phyloP scores from a whole-genome alignment of 2,888 invertebrate genomes.

The Synergus gifuensis region DNA sequence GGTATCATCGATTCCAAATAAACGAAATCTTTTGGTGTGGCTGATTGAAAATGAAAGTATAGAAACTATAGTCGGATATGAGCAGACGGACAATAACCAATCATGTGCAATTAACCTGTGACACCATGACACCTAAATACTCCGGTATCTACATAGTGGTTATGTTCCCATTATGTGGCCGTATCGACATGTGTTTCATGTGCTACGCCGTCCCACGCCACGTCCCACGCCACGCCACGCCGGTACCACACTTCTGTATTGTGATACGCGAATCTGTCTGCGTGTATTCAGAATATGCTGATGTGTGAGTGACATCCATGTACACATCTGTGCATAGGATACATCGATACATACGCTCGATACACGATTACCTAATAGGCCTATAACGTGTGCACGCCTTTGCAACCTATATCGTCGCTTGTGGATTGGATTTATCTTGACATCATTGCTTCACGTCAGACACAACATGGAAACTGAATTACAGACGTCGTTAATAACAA shows the following conservation, averaged over 20 bases:
- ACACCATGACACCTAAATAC: slow-evolving; percentile 76
- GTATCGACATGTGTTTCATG: slow-evolving; percentile 76
- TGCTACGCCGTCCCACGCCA: slow-evolving; percentile 51
- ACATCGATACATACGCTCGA: slow-evolving; percentile 52
- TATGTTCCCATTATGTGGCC: slow-evolving; percentile 77
- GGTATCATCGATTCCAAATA: slow-evolving; percentile 6
- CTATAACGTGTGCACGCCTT: slow-evolving; percentile 50
- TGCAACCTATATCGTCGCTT: slow-evolving; percentile 34
- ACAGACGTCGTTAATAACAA: slow-evolving; percentile 35
- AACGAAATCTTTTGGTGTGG: slow-evolving; percentile 23
- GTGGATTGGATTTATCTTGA: slow-evolving; percentile 42
- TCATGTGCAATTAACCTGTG: slow-evolving; percentile 76
- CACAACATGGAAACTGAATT: slow-evolving; percentile 38
- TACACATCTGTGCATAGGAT: slow-evolving; percentile 3
- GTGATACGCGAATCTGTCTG: slow-evolving; percentile 46
- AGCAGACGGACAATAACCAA: slow-evolving; percentile 74
- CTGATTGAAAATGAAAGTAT: slow-evolving; percentile 66
- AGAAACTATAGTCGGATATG: slow-evolving; percentile 51
- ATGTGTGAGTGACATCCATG: not conserved
- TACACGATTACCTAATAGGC: slow-evolving; percentile 67
- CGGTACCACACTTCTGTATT: slow-evolving; percentile 61
- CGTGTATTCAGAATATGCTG: slow-evolving; percentile 17
- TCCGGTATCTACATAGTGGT: slow-evolving; percentile 67
- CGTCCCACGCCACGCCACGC: slow-evolving; percentile 16
- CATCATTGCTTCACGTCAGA: slow-evolving; percentile 39